Base-by-base conservation (phyloP, 64 coral and sea anemone genomes). In the Pocillopora verrucosa region DNA sequence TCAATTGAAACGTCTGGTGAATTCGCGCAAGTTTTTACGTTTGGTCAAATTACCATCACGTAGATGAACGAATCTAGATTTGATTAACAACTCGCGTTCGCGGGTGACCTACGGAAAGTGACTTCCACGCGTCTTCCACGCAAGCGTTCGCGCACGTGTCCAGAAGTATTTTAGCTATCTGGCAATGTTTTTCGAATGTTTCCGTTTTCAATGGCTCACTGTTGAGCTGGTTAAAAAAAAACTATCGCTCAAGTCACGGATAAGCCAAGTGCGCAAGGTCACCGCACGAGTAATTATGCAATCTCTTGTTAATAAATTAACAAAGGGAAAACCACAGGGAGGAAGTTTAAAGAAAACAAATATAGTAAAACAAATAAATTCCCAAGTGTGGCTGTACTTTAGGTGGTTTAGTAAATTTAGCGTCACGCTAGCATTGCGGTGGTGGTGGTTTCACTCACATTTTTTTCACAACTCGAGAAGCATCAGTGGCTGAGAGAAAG, bases 271-370 rank as follows among this genome's bases (percentile, higher is more conserved):
- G 60, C 36, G 9, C 26, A 20, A 41, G 20, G 82, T 85, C 82
- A 85, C 22, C 38, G 63, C 13, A 36, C 1, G 65, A 62, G 45
- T 85, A 85, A 85, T 85, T 72, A 85, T 85, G 67, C 64, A 38
- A 56, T 19, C 82, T 73, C 65, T 84, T 20, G 80, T 83, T 83
- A 83, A 83, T 83, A 83, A 68, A 83, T 72, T 85, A 85, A 85
- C 63, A 72, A 72, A 65, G 64, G 64, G 30, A 14, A 85, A 85
- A 85, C 82, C 82, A 72, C 82, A 13, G 82, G 82, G 65, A 69
- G 82, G 82, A 85, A 85, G 36, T 85, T 85, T 85, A 85, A 20
- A 72, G 65, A 65, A 85, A 85, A 85, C 82, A 85, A 85, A 85
- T 63, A 72, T n/a, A 25, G 37, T 16, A 85, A 83, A 85, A 85